These are phyloP conservation scores for Dufourea novaeangliae DNA, from an alignment of 1,140 invertebrate genomes.

Conservation along the genomic window DNA sequence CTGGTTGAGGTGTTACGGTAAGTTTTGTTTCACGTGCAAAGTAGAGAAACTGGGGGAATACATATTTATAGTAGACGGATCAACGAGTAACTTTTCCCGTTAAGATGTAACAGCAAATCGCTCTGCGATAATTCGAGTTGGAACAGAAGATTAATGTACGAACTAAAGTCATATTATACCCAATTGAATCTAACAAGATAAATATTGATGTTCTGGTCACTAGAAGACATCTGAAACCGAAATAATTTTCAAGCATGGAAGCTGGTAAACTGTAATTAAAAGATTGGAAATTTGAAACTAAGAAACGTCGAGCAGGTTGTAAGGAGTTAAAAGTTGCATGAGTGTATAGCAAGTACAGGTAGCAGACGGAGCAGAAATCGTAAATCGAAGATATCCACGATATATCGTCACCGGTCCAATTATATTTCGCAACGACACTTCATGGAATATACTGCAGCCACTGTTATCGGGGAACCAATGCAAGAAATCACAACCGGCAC, in stretches of 20 bases:
- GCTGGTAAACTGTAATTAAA: too few relatives aligned
- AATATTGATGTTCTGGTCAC: too few relatives aligned
- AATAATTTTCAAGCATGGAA: too few relatives aligned
- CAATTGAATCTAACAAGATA: too few relatives aligned
- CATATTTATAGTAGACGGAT: not conserved
- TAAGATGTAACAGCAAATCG: not conserved
- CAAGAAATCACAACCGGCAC: conserved; percentile 1
- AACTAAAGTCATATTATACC: too few relatives aligned
- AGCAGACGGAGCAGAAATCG: not conserved
- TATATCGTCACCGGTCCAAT: not conserved
- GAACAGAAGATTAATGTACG: too few relatives aligned
- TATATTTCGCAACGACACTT: not conserved
- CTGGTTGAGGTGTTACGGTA: not conserved
- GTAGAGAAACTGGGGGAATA: not conserved
- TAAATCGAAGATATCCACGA: not conserved
- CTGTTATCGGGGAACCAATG: not conserved
- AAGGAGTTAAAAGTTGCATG: too few relatives aligned
- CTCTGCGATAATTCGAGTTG: not conserved
- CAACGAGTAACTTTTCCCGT: not conserved
- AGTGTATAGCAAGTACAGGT: too few relatives aligned
- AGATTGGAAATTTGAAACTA: too few relatives aligned
- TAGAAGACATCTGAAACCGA: too few relatives aligned
- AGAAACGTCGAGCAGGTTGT: too few relatives aligned
- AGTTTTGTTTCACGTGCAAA: not conserved
- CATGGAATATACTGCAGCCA: not conserved